Evolutionary conservation across 2,888 invertebrate species (phyloP), one percentile per base, ranked within the genome.

Genomic region (Oligia strigilis): DNA sequence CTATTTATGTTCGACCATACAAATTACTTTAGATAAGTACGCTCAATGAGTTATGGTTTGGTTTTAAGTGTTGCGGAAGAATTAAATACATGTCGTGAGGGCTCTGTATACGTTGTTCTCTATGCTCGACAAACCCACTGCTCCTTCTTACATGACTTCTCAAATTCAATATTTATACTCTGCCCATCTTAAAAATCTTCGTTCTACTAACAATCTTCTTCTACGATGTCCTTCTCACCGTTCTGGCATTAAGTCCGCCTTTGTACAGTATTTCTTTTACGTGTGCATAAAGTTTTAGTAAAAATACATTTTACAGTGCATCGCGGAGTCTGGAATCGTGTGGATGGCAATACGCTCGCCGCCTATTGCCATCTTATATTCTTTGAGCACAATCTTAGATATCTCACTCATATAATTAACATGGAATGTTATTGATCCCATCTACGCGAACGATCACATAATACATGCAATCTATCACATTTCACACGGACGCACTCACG

Each of bases 401-500:
- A 65, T 60, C 46, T 60, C 13, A 36, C 52, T 40, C 43, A n/a
- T 17, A 67, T 9, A n/a, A 65, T 55, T 43, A 49, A 65, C n/a
- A 58, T 40, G 14, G 58, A 6, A 74, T 74, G 69, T 70, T 71
- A 75, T 81, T 75, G 64, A 75, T 75, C 64, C 2, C 43, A 62
- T 69, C n/a, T 72, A 70, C n/a, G 73, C 29, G 72, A 75, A 69
- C 46, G 66, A 79, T 80, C 77, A 77, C 82, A 71, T 85, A 85
- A 85, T 82, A 79, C 77, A 62, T 74, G 65, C 79, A 79, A 78
- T 86, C 67, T 86, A 86, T 75, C 83, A 75, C 86, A 84, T 84
- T 84, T 82, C 78, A 75, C 85, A 79, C 13, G 70, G 29, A 76
- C 76, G 64, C 86, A 86, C 81, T 84, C 86, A 43, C 40, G 86